These are phyloP conservation scores for Trypoxylus dichotomus DNA, from an alignment of 1,140 invertebrate genomes.

Conservation along the genomic window DNA sequence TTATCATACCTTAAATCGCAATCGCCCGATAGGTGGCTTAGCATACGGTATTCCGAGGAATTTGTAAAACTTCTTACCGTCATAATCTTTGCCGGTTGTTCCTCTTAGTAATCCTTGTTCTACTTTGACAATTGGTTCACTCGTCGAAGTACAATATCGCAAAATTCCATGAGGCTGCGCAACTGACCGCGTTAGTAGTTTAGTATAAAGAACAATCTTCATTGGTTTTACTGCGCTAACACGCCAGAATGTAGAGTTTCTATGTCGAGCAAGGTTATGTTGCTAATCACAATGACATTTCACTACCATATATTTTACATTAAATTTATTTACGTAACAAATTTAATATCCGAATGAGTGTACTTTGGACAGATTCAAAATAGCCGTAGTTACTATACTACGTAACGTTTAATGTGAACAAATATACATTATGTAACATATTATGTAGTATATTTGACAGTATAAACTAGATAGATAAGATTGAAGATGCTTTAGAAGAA, in stretches of 20 bases:
- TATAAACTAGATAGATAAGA: no score
- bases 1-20: constrained; percentile 25
- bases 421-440: no score
- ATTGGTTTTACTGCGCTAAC: no score
- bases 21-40: constrained; percentile 11
- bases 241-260: no score
- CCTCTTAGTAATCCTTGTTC: constrained; percentile 14
- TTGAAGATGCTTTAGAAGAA: no score
- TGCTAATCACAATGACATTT: neutral
- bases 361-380: neutral
- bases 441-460: no score
- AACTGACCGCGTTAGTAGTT: neutral
- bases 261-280: neutral
- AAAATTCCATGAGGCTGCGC: neutral
- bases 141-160: neutral
- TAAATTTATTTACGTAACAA: neutral
- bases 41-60: constrained; percentile 30
- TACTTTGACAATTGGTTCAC: constrained; percentile 5
- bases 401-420: no score
- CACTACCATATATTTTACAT: neutral
- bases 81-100: neutral
- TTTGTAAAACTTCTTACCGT: constrained; percentile 11
- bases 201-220: neutral
- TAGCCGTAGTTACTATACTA: neutral
- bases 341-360: neutral